Evolutionary conservation across 1,140 invertebrate species (phyloP).

Genomic region (Atopsyche davidsoni): DNA sequence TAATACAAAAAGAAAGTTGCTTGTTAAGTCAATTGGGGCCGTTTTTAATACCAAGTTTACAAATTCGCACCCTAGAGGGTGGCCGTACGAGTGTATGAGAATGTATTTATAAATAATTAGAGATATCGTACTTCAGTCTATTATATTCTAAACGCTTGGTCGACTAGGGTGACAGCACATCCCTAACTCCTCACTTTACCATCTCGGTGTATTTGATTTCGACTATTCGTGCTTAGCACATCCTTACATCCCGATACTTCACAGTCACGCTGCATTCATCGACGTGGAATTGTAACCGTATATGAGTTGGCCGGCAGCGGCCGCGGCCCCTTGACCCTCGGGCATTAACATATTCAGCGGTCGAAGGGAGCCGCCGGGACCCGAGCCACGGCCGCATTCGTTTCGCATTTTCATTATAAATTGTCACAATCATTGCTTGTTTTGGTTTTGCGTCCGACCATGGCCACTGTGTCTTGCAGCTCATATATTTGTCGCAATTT

Average conservation of each 20-base stretch:
- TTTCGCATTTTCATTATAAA: too few species aligned
- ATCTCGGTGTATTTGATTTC: constrained; percentile 24
- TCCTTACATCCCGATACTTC: constrained; percentile 21
- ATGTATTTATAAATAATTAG: constrained; percentile 2
- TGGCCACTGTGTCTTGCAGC: constrained; percentile 9
- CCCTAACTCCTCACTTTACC: constrained; percentile 15
- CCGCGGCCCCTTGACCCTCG: too few species aligned
- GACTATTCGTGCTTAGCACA: constrained; percentile 26
- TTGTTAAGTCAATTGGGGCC: constrained; percentile 9
- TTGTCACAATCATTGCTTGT: constrained; percentile 1
- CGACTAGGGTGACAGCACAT: constrained; percentile 24
- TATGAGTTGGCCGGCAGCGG: too few species aligned
- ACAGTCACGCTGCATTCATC: constrained; percentile 5
- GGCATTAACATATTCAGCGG: constrained; percentile 1
- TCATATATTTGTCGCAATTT: constrained; percentile 23
- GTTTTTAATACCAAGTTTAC: constrained; percentile 12
- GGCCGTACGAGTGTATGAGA: background rate
- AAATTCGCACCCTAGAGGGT: background rate
- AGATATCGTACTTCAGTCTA: background rate
- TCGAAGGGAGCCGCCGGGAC: too few species aligned
- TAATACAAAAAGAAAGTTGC: constrained; percentile 29
- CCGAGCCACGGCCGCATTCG: too few species aligned
- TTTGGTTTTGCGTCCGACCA: constrained; percentile 1
- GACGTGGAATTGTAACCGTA: too few species aligned
- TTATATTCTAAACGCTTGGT: background rate